These are phyloP conservation scores for Celastrina argiolus DNA, from an alignment of 2,888 invertebrate genomes.

Conservation along the genomic window DNA sequence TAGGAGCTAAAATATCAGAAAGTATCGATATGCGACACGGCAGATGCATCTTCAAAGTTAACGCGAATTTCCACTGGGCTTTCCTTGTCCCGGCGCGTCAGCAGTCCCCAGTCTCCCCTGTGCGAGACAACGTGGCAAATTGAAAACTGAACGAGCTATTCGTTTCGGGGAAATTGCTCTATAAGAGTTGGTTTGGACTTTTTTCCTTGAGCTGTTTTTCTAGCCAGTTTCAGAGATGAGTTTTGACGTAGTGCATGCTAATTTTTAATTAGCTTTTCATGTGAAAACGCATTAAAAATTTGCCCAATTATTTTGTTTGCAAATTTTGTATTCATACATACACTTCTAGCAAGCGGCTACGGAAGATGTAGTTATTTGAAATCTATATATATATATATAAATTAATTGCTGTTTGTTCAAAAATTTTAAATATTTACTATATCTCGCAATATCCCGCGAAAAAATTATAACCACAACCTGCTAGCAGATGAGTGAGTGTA, in stretches of 20 bases:
- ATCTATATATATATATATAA: no score
- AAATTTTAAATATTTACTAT: no score
- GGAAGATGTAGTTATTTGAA: no score
- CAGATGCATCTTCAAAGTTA: constrained; percentile 23
- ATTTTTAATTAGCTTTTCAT: not conserved
- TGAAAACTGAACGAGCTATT: constrained; percentile 29
- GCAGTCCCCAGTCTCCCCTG: constrained; percentile 15
- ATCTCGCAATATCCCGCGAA: no score
- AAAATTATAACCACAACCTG: no score
- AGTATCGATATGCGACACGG: not conserved
- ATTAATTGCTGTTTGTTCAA: no score
- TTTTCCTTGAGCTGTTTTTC: constrained; percentile 1
- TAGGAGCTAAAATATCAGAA: constrained; percentile 3
- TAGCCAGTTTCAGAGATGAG: not conserved
- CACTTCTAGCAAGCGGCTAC: no score
- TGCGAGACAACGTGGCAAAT: constrained; percentile 26
- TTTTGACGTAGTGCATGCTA: not conserved
- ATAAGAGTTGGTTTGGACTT: constrained; percentile 20
- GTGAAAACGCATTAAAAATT: not conserved
- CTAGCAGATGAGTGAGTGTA: no score
- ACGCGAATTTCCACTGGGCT: constrained; percentile 24
- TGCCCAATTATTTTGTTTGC: not conserved
- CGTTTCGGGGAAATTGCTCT: constrained; percentile 25
- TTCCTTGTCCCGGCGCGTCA: constrained; percentile 21
- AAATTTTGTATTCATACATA: not conserved